Conservation (phyloP, 2,113 vertebrate genomes). For the Tyto alba region DNA sequence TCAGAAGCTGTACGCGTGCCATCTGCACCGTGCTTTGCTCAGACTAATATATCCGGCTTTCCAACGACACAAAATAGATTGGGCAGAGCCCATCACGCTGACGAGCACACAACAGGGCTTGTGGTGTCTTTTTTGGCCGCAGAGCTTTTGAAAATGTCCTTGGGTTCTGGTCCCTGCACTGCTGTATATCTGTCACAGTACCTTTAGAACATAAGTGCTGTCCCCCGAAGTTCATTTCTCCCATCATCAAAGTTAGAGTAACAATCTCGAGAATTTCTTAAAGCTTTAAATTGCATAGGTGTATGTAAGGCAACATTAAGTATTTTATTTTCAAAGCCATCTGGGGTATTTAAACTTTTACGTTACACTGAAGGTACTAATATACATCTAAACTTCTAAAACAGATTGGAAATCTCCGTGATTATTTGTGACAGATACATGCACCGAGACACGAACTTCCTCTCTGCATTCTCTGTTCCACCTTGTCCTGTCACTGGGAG, state of each 20-base stretch:
- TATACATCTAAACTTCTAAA: fast-evolving
- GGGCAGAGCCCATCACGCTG: background rate
- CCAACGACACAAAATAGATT: fast-evolving
- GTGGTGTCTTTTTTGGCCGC: background rate
- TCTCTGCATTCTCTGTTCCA: background rate
- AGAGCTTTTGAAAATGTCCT: background rate
- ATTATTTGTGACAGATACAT: background rate
- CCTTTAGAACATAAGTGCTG: fast-evolving
- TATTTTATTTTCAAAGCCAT: background rate
- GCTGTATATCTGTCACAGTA: background rate
- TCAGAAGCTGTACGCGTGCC: background rate
- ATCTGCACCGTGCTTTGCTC: background rate
- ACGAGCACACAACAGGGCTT: fast-evolving
- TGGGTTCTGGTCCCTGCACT: background rate
- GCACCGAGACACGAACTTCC: background rate
- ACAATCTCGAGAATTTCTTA: background rate
- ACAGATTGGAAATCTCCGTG: fast-evolving
- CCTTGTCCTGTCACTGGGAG: background rate
- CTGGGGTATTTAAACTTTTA: background rate
- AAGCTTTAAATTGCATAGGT: background rate
- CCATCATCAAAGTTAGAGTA: background rate
- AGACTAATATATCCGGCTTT: background rate
- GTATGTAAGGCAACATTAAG: background rate
- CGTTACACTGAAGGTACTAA: background rate
- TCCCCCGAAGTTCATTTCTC: background rate